Conservation (phyloP, 2,888 invertebrate genomes). For the Acanthosepion lycidas region DNA sequence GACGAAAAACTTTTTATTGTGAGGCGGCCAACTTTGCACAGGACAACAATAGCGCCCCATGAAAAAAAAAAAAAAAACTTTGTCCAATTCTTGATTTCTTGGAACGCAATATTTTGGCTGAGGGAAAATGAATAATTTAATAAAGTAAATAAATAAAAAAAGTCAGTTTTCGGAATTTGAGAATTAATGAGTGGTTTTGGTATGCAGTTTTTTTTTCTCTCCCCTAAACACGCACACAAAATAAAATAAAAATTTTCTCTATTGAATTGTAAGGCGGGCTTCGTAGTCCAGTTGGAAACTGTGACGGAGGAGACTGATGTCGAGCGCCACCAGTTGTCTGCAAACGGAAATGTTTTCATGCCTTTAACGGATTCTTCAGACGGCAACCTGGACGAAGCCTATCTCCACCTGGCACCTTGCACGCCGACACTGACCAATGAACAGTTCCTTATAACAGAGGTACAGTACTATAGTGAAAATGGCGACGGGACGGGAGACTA, state of each 20-base stretch:
- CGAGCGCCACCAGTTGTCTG: neutral
- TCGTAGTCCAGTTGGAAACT: neutral
- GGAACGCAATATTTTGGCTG: too few relatives aligned
- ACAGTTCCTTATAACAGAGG: neutral
- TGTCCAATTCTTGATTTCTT: too few relatives aligned
- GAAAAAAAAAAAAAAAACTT: too few relatives aligned
- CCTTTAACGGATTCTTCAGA: neutral
- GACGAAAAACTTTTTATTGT: too few relatives aligned
- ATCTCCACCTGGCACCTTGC: neutral
- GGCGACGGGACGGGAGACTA: neutral
- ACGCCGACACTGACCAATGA: neutral
- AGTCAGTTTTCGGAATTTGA: too few relatives aligned
- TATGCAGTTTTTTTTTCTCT: too few relatives aligned
- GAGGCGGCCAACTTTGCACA: too few relatives aligned
- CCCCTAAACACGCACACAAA: too few relatives aligned
- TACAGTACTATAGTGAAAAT: neutral
- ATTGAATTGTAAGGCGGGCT: neutral
- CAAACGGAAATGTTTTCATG: neutral
- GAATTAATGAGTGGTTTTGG: too few relatives aligned
- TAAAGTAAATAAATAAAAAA: too few relatives aligned
- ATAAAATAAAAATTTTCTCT: neutral
- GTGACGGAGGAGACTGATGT: neutral
- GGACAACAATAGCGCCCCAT: too few relatives aligned
- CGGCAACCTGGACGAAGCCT: neutral
- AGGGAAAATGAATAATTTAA: too few relatives aligned